Evolutionary conservation across 2,113 vertebrate genomes (phyloP).

Genomic region (Erythrocebus patas): DNA sequence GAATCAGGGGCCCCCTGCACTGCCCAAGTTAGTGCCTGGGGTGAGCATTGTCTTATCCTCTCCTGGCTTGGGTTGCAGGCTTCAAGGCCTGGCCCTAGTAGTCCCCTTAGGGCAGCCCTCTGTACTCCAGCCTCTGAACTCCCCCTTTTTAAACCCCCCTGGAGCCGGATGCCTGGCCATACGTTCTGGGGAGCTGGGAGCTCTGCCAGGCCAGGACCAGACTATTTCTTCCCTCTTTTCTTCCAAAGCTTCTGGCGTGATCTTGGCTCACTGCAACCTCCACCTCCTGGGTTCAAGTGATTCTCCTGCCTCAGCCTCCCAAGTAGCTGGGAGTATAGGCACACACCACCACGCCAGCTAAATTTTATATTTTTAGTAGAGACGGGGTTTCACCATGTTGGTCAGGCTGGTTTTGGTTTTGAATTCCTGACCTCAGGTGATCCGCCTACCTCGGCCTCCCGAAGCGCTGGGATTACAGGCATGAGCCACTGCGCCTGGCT

Average conservation of each 20-base stretch:
- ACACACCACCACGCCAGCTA: no score
- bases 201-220: neutral
- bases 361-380: no score
- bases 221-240: neutral
- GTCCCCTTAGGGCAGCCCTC: neutral
- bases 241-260: neutral
- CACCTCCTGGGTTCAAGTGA: no score
- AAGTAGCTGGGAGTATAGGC: no score
- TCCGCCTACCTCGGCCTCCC: no score
- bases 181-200: neutral
- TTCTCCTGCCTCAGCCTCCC: no score
- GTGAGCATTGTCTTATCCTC: neutral
- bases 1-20: rapidly evolving
- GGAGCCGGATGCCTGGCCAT: neutral
- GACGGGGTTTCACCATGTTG: no score
- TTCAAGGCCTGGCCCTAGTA: neutral
- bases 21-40: neutral
- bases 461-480: no score
- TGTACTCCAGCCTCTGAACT: neutral
- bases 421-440: no score
- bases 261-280: no score
- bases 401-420: no score
- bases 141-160: neutral
- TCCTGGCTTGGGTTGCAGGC: neutral
- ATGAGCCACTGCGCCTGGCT: no score